Percentiles rank a stretch among this genome's conserved stretches.
Conservation (phyloP, 2,888 invertebrate species). For the Oscheius sp. region DNA sequence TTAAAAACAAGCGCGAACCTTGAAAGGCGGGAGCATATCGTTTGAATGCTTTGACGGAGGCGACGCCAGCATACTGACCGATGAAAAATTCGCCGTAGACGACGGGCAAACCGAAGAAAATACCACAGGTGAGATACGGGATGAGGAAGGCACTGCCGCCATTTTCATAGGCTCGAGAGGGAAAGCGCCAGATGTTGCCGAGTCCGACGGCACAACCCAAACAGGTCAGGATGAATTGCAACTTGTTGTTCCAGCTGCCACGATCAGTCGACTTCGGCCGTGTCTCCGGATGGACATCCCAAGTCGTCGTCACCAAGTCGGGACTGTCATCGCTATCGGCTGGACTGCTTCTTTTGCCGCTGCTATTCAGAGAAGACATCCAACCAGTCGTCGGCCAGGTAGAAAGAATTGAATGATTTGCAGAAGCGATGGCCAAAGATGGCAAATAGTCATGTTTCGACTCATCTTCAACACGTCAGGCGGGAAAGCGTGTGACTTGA, state of each 20-base stretch:
- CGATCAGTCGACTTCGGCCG: neutral
- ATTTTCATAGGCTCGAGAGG: constrained; percentile 52
- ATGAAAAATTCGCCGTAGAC: constrained; percentile 73
- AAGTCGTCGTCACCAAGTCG: too few species aligned
- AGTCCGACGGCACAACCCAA: constrained; percentile 67
- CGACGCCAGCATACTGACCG: constrained; percentile 63
- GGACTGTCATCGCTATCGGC: too few species aligned
- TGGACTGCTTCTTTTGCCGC: too few species aligned
- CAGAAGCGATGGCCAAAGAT: too few species aligned
- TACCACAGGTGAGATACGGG: constrained; percentile 73
- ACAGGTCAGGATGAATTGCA: constrained; percentile 66
- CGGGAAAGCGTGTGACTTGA: too few species aligned
- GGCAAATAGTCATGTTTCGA: too few species aligned
- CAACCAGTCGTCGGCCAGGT: too few species aligned
- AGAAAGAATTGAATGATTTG: too few species aligned
- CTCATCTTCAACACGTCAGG: too few species aligned
- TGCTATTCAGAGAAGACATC: too few species aligned
- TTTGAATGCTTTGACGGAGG: neutral
- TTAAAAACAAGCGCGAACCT: neutral
- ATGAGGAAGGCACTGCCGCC: constrained; percentile 73
- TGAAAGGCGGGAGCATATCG: constrained; percentile 33
- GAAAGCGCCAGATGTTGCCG: constrained; percentile 65
- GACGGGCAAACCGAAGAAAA: constrained; percentile 73
- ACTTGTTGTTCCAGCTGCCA: constrained; percentile 36
- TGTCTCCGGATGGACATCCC: too few species aligned